These are phyloP conservation scores for Darevskia mixta DNA, from an alignment of 2,797 vertebrate species.

Conservation along the genomic window DNA sequence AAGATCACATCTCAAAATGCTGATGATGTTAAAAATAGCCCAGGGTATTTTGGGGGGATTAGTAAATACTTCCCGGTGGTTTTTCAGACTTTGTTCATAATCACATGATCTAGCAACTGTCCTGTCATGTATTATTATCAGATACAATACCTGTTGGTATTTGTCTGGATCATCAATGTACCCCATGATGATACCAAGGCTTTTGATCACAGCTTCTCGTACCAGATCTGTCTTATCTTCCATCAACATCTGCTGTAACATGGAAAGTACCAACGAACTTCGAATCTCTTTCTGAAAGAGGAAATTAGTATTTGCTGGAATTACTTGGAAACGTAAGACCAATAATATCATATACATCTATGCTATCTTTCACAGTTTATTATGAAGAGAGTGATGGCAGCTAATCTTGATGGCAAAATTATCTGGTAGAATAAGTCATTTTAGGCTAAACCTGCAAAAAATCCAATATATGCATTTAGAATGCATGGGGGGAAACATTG, in stretches of 20 bases:
- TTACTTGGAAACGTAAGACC: accelerated
- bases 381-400: background rate
- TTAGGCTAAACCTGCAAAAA: background rate
- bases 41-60: too few species aligned
- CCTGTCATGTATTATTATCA: slow-evolving; percentile 1
- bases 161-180: slow-evolving; percentile 98
- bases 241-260: slow-evolving; percentile 98
- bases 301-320: slow-evolving; percentile 18
- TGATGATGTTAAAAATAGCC: too few species aligned
- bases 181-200: slow-evolving; percentile 96
- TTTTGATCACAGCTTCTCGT: slow-evolving; percentile 98
- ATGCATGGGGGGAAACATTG: too few species aligned
- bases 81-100: background rate
- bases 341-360: background rate
- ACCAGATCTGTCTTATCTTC: slow-evolving; percentile 99
- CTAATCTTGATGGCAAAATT: background rate
- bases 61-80: too few species aligned
- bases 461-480: too few species aligned
- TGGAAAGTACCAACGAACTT: slow-evolving; percentile 96
- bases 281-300: slow-evolving; percentile 94
- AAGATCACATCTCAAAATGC: too few species aligned
- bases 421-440: background rate
- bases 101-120: background rate
- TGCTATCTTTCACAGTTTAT: background rate
- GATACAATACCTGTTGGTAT: slow-evolving; percentile 89